Base-by-base conservation (phyloP, 1,140 invertebrate genomes). In the Aporrectodea caliginosa region DNA sequence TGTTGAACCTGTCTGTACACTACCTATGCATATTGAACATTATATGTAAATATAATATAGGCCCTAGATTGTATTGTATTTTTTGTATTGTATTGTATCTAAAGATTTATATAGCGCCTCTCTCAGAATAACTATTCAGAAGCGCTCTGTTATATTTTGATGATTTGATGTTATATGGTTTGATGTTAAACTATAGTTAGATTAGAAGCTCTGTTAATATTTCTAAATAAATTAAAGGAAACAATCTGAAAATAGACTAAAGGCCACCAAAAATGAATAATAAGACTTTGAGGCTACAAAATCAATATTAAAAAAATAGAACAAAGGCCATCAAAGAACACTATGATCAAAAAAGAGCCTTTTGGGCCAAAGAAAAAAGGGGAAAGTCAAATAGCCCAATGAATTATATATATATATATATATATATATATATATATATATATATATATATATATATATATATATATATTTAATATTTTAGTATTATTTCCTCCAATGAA, bases 341-440 rank as follows among this genome's bases (percentile, higher is more conserved):
- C 6, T 22, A 22, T 12, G 43, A 12, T 58, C 43, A 58, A 58
- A 22, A 58, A 58, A 22, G 43, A 58, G 43, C 43, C 43, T 58
- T 58, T 22, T 58, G 6, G 43, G 43, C 6, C 22, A 58, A 12
- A 58, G 43, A 12, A 58, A 12, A 58, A 58, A 58, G 68, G 2
- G 14, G 22, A 32, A 58, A 29, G 68, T 30, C 27, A 16, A 75
- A 14, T 27, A 0, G 14, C n/a, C 72, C 1, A 30, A 2, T 16
- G 69, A 30, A 34, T 30, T 68, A 58, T 29, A 70, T 58, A 1
- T 35, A 70, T 35, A 81, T 68, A 79, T 71, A 79, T 43, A 31
- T 35, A 75, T 33, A 81, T 68, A 81, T 68, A 79, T 71, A 79
- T 43, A 31, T 35, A 75, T 33, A 81, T 68, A 71, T 73, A 81